Evolutionary conservation across 2,797 vertebrate genomes (phyloP).

Genomic region (Rhabdophis nuchalis): DNA sequence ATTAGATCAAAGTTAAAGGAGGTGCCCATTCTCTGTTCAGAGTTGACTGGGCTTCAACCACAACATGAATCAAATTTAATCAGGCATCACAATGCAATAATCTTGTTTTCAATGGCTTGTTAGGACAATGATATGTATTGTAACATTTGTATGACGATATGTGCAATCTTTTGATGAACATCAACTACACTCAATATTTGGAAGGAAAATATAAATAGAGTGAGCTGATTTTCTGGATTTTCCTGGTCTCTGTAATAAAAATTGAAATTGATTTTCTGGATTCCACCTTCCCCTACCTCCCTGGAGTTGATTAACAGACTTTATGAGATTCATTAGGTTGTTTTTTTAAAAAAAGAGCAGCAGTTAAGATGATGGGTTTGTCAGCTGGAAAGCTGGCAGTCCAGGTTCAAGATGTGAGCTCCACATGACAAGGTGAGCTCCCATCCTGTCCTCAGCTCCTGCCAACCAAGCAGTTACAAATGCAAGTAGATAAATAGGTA

Average conservation of each 20-base stretch:
- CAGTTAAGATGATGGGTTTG: neutral
- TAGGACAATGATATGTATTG: neutral
- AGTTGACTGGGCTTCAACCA: neutral
- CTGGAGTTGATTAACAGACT: neutral
- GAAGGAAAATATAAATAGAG: neutral
- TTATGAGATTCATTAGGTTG: neutral
- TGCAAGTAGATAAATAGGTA: neutral
- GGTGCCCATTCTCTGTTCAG: neutral
- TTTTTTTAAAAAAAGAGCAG: neutral
- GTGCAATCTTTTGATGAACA: neutral
- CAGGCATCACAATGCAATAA: neutral
- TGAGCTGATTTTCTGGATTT: neutral
- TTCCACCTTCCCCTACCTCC: rapidly evolving
- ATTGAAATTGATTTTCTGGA: neutral
- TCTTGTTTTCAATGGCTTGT: neutral
- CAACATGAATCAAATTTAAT: neutral
- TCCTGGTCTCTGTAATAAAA: neutral
- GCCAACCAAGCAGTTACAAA: neutral
- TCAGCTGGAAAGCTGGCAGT: neutral
- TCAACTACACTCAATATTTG: neutral
- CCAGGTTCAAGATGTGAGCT: neutral
- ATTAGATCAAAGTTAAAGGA: neutral
- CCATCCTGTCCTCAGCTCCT: neutral
- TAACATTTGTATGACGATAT: neutral
- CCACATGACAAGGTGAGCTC: no score